Base-by-base conservation (phyloP, 2,888 invertebrate species). In the Hirtodrosophila duncani region DNA sequence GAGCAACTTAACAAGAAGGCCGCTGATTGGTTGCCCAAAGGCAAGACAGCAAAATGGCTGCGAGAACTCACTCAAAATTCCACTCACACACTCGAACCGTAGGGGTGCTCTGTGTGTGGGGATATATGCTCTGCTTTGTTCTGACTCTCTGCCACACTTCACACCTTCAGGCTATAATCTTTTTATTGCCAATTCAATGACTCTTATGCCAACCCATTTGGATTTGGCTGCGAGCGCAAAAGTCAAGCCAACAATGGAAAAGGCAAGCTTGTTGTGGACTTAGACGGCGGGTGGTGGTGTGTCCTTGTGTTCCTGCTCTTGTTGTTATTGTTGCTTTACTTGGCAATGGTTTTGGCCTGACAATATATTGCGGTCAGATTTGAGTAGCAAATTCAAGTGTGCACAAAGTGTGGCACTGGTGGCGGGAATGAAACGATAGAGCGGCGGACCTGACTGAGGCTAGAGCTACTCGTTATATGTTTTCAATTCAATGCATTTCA, bases 151-250 rank as follows among this genome's bases (percentile, higher is more conserved):
- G 67, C 51, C 59, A 70, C 75, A 72, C 64, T 78, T 78, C 69
- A 81, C 82, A 78, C 80, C 77, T 83, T 77, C 69, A 51, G 81
- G 83, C 84, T 63, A 71, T 75, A 82, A 81, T 81, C 77, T 81
- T 79, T 81, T 79, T 80, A 83, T 80, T 83, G 80, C 69, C 79
- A 79, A 68, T 79, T 80, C 65, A 82, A 68, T 84, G 69, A 65
- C 62, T 78, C 69, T 79, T 71, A 59, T 63, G 69, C 55, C 51
- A 39, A 51, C n/a, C n/a, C n/a, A n/a, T n/a, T n/a, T 55, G 63
- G 45, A 44, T 33, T 30, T n/a, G n/a, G 57, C 58, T 49, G 68
- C 67, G 63, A 58, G 75, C 68, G 42, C 46, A 43, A 41, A 68
- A 78, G 71, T 70, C 72, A 64, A 59, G 62, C 56, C 42, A 49